phyloP scores from a whole-genome alignment of 2,888 invertebrate species.

The Dorcus hopei region DNA sequence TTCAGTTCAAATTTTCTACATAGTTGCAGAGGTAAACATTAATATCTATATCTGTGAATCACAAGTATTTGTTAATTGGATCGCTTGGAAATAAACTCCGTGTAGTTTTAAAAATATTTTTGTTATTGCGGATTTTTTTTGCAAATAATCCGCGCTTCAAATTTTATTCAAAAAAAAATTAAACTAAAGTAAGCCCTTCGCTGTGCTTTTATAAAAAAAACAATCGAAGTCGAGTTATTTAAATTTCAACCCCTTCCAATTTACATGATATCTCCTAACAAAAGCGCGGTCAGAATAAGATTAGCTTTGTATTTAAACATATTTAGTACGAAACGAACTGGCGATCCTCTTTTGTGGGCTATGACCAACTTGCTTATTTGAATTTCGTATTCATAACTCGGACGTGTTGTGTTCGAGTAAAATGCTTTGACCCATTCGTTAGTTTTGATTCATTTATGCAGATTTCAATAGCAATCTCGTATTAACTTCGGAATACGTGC shows the following conservation, averaged over 20 bases:
- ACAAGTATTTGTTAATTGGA: no score
- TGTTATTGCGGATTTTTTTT: no score
- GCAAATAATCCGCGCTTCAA: no score
- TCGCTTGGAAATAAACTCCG: no score
- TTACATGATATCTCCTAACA: not conserved
- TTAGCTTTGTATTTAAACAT: slow-evolving; percentile 7
- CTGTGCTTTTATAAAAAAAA: not conserved
- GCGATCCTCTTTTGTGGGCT: slow-evolving; percentile 31
- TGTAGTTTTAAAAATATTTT: no score
- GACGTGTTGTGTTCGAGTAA: slow-evolving; percentile 23
- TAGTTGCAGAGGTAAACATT: no score
- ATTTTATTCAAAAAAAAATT: not conserved
- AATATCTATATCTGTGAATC: no score
- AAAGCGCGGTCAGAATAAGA: slow-evolving; percentile 1
- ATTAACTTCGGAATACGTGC: slow-evolving; percentile 30
- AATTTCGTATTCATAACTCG: slow-evolving; percentile 40
- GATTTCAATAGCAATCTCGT: slow-evolving; percentile 37
- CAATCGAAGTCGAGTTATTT: not conserved
- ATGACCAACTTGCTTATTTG: slow-evolving; percentile 22
- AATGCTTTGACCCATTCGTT: slow-evolving; percentile 36
- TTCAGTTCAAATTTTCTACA: no score
- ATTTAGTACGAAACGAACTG: slow-evolving; percentile 1
- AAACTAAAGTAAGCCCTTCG: not conserved
- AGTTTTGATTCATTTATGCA: slow-evolving; percentile 34
- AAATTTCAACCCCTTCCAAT: not conserved